Conservation (phyloP, 2,113 vertebrate genomes). For the Hiodon tergisus region DNA sequence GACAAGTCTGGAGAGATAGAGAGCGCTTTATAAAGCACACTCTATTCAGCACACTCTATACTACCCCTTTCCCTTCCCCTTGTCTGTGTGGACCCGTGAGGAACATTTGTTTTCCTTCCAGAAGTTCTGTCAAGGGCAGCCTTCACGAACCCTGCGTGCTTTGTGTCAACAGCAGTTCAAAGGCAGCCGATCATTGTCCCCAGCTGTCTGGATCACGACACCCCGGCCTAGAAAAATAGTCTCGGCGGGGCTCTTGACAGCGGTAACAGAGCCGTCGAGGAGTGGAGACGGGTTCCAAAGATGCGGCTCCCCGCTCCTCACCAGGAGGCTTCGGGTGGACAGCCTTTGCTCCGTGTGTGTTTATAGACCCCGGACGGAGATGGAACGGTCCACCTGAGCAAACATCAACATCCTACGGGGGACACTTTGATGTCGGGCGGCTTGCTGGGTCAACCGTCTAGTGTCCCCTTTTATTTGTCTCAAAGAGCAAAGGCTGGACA, state of each 20-base stretch:
- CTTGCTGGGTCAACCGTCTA: too few relatives aligned
- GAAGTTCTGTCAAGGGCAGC: conserved; percentile 1
- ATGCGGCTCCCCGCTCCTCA: not conserved
- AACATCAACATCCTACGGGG: conserved; percentile 49
- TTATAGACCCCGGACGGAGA: conserved; percentile 1
- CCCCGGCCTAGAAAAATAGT: not conserved
- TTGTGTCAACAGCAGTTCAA: conserved; percentile 29
- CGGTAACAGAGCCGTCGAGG: too few relatives aligned
- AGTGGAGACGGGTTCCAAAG: too few relatives aligned
- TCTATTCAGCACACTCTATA: conserved; percentile 15
- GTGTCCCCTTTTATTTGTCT: too few relatives aligned
- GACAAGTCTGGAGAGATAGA: not conserved
- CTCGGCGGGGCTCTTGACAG: not conserved
- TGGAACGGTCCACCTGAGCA: conserved; percentile 51
- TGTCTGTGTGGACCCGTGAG: not conserved
- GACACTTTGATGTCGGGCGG: conserved; percentile 34
- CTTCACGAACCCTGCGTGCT: conserved; percentile 12
- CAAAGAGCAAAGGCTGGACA: too few relatives aligned
- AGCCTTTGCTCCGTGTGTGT: too few relatives aligned
- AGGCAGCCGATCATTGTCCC: conserved; percentile 15
- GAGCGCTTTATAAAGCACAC: conserved; percentile 18
- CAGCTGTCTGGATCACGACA: conserved; percentile 11
- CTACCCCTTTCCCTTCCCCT: too few relatives aligned
- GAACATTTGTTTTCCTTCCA: conserved; percentile 23
- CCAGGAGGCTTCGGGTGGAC: not conserved